Conservation (phyloP, 2,113 vertebrate genomes). For the Phylloscopus whistleri region DNA sequence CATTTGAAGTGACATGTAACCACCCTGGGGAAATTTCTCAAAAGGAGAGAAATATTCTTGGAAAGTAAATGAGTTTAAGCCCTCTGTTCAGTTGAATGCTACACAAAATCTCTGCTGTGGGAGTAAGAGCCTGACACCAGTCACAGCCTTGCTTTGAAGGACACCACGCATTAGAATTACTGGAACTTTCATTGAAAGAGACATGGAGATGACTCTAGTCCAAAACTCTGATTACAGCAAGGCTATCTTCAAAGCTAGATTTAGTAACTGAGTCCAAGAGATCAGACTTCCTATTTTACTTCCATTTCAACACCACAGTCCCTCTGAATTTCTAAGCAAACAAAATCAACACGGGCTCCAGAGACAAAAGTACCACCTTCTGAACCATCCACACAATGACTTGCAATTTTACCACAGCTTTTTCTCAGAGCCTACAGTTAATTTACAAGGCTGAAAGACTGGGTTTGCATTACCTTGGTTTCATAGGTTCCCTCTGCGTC, state of each 20-base stretch:
- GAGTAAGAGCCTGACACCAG: background rate
- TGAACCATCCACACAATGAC: background rate
- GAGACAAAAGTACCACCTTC: background rate
- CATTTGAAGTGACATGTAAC: background rate
- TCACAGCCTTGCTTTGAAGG: background rate
- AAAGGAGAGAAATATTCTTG: background rate
- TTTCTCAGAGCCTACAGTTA: background rate
- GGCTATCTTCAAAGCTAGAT: background rate
- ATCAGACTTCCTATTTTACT: background rate
- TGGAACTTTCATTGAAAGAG: background rate
- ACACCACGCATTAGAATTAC: background rate
- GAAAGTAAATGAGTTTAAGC: background rate
- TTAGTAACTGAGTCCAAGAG: background rate
- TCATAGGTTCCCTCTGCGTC: slow-evolving; percentile 76
- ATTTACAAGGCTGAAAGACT: background rate
- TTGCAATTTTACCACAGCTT: background rate
- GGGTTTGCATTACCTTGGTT: slow-evolving; percentile 69
- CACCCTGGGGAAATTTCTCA: background rate
- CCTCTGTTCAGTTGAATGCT: background rate
- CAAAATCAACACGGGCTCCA: background rate
- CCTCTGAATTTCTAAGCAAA: background rate
- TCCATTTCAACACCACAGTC: background rate
- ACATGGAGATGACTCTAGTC: background rate
- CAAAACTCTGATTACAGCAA: background rate
- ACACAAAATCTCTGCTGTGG: background rate